These are phyloP conservation scores for Pseudococcus longispinus DNA, from an alignment of 2,888 invertebrate genomes.

Conservation along the genomic window DNA sequence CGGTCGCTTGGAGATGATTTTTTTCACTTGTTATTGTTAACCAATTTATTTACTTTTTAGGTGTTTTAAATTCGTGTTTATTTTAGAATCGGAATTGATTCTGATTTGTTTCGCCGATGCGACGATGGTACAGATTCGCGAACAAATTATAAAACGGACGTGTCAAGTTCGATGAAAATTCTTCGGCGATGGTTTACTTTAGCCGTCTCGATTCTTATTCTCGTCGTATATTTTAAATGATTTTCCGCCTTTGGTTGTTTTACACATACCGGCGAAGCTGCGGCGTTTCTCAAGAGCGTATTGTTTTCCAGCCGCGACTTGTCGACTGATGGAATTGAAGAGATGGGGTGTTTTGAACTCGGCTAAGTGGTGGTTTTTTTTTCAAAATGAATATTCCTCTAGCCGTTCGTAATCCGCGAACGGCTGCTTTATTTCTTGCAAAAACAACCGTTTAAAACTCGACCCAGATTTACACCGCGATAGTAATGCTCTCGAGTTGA, in stretches of 20 bases:
- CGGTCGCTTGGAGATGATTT: background rate
- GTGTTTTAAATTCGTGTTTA: slow-evolving; percentile 34
- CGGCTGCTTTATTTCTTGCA: background rate
- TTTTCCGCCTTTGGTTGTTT: background rate
- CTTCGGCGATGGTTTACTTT: background rate
- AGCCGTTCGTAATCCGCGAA: background rate
- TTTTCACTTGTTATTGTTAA: slow-evolving; percentile 13
- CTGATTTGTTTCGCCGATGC: background rate
- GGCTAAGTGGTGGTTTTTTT: background rate
- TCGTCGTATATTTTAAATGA: background rate
- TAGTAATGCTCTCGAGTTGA: background rate
- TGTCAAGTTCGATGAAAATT: background rate
- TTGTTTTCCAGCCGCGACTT: background rate
- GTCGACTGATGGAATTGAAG: background rate
- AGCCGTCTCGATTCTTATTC: background rate
- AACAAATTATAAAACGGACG: background rate
- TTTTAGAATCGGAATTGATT: slow-evolving; percentile 9
- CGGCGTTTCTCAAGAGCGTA: background rate
- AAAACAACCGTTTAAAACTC: background rate
- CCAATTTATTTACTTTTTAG: slow-evolving; percentile 38
- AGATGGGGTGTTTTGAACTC: background rate
- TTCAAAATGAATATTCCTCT: background rate
- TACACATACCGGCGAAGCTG: background rate
- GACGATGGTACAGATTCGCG: background rate
- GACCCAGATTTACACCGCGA: background rate